phyloP scores from a whole-genome alignment of 2,797 vertebrate genomes.

The Pyrrhura leucotis region DNA sequence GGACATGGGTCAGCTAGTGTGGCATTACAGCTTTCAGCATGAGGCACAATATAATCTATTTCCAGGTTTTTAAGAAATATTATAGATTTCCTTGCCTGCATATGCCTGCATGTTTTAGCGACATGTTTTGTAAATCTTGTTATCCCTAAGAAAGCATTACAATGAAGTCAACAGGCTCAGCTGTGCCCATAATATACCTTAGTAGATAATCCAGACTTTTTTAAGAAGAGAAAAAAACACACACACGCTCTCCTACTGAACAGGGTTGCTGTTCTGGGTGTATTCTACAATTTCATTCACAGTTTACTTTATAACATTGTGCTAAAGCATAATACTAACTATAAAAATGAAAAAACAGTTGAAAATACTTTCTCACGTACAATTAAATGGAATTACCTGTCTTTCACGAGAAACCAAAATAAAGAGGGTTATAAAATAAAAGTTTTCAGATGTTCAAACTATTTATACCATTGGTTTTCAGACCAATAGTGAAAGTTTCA shows the following conservation, averaged over 20 bases:
- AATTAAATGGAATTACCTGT: slow-evolving; percentile 50
- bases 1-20: background rate
- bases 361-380: slow-evolving; percentile 39
- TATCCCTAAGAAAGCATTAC: slow-evolving; percentile 55
- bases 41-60: background rate
- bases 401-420: slow-evolving; percentile 53
- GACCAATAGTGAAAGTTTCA: background rate
- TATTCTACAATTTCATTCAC: slow-evolving; percentile 59
- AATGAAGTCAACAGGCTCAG: slow-evolving; percentile 25
- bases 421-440: slow-evolving; percentile 43
- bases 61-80: slow-evolving; percentile 29
- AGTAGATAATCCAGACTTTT: slow-evolving; percentile 48
- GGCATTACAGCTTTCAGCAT: background rate
- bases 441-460: slow-evolving; percentile 26
- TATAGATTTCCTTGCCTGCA: background rate
- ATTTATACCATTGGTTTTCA: slow-evolving; percentile 11
- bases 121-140: slow-evolving; percentile 58
- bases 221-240: background rate
- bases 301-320: slow-evolving; percentile 60
- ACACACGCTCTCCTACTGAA: background rate
- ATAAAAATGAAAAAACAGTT: slow-evolving; percentile 31
- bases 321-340: slow-evolving; percentile 46
- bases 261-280: background rate
- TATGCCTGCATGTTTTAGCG: slow-evolving; percentile 2
- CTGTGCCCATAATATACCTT: slow-evolving; percentile 57